These are phyloP conservation scores for Metallyticus violacea DNA, from an alignment of 2,888 invertebrate genomes.

Conservation along the genomic window DNA sequence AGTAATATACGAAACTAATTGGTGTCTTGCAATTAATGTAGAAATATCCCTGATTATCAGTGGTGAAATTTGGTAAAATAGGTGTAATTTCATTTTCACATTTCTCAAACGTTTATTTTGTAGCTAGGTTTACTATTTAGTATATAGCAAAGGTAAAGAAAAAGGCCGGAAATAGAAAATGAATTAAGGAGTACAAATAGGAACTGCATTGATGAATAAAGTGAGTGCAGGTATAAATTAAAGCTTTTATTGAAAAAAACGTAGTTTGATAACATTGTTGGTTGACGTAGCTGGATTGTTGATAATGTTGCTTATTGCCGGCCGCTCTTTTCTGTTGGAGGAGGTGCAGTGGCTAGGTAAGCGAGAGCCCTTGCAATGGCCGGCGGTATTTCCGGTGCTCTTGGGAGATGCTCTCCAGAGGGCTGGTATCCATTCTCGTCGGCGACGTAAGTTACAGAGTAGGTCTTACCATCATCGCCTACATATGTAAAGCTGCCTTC, in stretches of 20 bases:
- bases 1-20: too few species aligned
- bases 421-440: constrained; percentile 63
- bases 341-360: neutral
- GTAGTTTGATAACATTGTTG: neutral
- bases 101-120: too few species aligned
- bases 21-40: too few species aligned
- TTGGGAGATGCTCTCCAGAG: constrained; percentile 48
- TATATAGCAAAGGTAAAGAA: too few species aligned
- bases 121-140: too few species aligned
- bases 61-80: too few species aligned
- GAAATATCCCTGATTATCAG: too few species aligned
- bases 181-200: too few species aligned
- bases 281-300: neutral
- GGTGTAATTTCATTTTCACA: too few species aligned
- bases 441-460: constrained; percentile 63
- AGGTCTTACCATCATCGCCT: constrained; percentile 68
- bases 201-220: too few species aligned
- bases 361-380: constrained; percentile 39
- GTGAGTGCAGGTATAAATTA: too few species aligned
- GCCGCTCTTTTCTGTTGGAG: neutral
- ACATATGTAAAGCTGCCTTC: constrained; percentile 69
- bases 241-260: neutral
- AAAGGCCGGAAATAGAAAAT: too few species aligned
- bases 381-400: constrained; percentile 47
- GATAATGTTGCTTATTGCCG: neutral